phyloP scores from a whole-genome alignment of 2,113 vertebrate species.

The Delphinus delphis region DNA sequence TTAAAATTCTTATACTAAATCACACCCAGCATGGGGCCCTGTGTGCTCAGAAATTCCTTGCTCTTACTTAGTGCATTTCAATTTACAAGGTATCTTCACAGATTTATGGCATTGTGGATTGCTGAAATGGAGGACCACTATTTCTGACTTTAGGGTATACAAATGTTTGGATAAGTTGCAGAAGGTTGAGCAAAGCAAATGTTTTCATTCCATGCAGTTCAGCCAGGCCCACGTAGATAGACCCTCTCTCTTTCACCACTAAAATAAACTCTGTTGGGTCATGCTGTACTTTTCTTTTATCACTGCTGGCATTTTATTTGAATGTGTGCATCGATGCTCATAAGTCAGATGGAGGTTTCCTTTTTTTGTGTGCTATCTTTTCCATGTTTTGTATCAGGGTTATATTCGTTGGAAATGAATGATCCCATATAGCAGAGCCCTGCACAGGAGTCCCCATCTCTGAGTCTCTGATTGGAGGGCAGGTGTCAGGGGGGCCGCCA shows the following conservation, averaged over 20 bases:
- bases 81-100: slow-evolving; percentile 22
- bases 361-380: not conserved
- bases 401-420: not conserved
- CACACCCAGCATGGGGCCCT: not conserved
- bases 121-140: not conserved
- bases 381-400: not conserved
- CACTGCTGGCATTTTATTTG: not conserved
- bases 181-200: slow-evolving; percentile 13
- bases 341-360: not conserved
- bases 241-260: not conserved
- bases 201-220: slow-evolving; percentile 43
- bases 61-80: slow-evolving; percentile 3
- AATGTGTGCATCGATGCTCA: not conserved
- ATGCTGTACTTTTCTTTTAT: slow-evolving; percentile 2
- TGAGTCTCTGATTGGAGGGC: not conserved
- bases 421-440: not conserved
- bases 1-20: slow-evolving; percentile 3
- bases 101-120: slow-evolving; percentile 40
- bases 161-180: slow-evolving; percentile 44
- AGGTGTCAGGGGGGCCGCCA: too few relatives aligned
- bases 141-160: slow-evolving; percentile 49
- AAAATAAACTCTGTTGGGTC: slow-evolving; percentile 48
- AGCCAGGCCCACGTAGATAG: not conserved
- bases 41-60: not conserved
- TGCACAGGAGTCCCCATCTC: not conserved